Conservation (phyloP, 2,797 vertebrate genomes). For the Taenioides sp. region DNA sequence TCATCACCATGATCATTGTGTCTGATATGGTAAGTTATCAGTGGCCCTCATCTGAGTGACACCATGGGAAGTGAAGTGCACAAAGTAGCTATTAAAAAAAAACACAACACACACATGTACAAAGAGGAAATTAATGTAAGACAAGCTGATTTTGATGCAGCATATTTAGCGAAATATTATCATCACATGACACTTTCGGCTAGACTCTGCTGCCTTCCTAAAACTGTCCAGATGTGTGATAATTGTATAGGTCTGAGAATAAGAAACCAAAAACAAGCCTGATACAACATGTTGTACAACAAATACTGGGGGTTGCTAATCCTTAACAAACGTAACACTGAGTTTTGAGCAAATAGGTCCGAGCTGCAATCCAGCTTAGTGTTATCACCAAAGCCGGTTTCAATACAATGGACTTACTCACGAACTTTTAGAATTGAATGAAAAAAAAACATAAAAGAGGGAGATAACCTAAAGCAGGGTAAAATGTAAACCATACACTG, state of each 20-base stretch:
- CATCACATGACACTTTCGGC: no score
- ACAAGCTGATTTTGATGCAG: not conserved
- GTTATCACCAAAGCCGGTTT: conserved; percentile 21
- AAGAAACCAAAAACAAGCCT: not conserved
- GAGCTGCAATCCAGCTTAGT: conserved; percentile 39
- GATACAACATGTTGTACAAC: conserved; percentile 39
- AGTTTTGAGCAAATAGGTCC: conserved; percentile 46
- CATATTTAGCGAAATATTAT: not conserved
- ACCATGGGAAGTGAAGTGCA: conserved; percentile 45
- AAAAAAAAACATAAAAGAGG: conserved; percentile 18
- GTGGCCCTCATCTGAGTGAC: not conserved
- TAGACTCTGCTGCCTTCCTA: no score
- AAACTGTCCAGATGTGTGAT: not conserved
- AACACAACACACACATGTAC: conserved; percentile 3
- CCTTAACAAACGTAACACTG: conserved; percentile 45
- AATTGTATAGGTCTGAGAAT: not conserved
- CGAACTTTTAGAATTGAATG: conserved; percentile 1
- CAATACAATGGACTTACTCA: conserved; percentile 35
- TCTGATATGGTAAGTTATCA: conserved; percentile 2
- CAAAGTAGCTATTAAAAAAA: conserved; percentile 8
- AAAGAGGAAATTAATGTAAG: conserved; percentile 12
- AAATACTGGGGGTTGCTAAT: conserved; percentile 47
- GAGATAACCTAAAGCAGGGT: conserved; percentile 17
- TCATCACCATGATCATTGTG: conserved; percentile 7
- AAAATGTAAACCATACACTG: conserved; percentile 11